These are phyloP conservation scores for Cyphomyrus discorhynchus DNA, from an alignment of 2,113 vertebrate species.

Conservation along the genomic window DNA sequence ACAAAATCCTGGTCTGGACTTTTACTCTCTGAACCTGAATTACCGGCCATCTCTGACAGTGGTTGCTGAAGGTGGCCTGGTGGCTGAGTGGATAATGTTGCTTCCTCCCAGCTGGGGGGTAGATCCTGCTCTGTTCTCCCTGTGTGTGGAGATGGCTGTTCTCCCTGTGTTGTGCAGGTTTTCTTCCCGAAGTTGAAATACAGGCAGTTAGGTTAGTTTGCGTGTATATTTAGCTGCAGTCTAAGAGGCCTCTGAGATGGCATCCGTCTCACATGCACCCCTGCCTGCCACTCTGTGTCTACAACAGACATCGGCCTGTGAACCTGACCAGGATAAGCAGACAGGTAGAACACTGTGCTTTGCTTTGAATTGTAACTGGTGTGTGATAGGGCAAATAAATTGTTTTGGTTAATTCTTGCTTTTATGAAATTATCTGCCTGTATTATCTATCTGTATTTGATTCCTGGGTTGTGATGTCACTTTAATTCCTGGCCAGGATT, in stretches of 20 bases:
- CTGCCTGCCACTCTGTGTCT: background rate
- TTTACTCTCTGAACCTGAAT: background rate
- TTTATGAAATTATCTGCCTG: background rate
- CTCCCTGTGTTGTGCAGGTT: background rate
- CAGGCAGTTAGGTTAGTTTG: background rate
- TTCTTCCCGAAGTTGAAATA: background rate
- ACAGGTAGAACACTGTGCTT: background rate
- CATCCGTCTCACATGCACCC: background rate
- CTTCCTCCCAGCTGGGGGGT: background rate
- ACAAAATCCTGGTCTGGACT: background rate
- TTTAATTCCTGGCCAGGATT: background rate
- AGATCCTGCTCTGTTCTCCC: background rate
- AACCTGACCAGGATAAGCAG: background rate
- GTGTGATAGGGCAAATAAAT: background rate
- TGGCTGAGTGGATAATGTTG: background rate
- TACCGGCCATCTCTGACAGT: conserved; percentile 12
- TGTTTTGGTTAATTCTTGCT: background rate
- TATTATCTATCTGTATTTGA: background rate
- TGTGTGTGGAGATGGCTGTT: background rate
- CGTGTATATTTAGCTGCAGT: background rate
- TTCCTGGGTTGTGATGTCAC: background rate
- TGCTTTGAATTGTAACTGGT: background rate
- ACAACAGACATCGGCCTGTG: background rate
- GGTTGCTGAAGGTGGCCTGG: conserved; percentile 3
- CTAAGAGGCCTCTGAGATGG: background rate